These are phyloP conservation scores for Mimumesa dahlbomi DNA, from an alignment of 2,888 invertebrate genomes.

Conservation along the genomic window DNA sequence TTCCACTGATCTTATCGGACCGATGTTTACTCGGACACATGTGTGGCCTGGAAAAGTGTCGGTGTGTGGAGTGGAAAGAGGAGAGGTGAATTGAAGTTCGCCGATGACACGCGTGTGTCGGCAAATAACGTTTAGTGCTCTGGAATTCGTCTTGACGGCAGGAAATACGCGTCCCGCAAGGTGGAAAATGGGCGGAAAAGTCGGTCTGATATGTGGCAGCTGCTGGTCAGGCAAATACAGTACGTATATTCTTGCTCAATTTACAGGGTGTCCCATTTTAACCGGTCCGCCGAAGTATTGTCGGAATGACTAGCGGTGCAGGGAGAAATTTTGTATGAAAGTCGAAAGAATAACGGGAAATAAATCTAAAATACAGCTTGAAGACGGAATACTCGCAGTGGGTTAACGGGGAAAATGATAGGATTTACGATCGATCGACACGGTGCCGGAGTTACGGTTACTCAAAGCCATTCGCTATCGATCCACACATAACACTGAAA, in stretches of 20 bases:
- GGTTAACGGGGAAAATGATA: too few species aligned
- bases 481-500: not conserved
- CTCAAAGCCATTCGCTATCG: slow-evolving; percentile 33
- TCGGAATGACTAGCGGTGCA: too few species aligned
- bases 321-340: too few species aligned
- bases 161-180: slow-evolving; percentile 25
- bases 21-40: not conserved
- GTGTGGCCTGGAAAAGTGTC: not conserved
- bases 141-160: slow-evolving; percentile 32
- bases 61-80: not conserved
- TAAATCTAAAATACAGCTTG: too few species aligned
- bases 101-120: slow-evolving; percentile 51
- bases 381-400: too few species aligned
- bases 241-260: slow-evolving; percentile 65
- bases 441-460: slow-evolving; percentile 34
- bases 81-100: slow-evolving; percentile 18
- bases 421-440: not conserved
- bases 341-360: too few species aligned
- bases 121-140: slow-evolving; percentile 21
- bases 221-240: slow-evolving; percentile 79
- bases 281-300: too few species aligned
- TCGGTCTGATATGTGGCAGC: slow-evolving; percentile 79
- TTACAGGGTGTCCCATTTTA: too few species aligned
- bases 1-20: not conserved
- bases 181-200: slow-evolving; percentile 78